Evolutionary conservation across 2,113 vertebrate genomes (phyloP).

Genomic region (Rhinichthys klamathensis): DNA sequence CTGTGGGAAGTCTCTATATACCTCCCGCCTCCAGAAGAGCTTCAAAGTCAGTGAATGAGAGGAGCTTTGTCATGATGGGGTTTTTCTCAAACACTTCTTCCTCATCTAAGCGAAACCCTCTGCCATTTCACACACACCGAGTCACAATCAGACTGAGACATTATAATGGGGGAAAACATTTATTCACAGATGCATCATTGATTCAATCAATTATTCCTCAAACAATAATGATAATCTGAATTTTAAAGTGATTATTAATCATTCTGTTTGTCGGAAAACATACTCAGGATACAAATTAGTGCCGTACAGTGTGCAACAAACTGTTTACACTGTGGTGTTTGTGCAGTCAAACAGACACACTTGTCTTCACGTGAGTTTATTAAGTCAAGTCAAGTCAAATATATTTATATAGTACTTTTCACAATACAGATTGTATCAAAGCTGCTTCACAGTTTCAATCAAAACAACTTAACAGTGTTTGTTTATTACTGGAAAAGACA

Average conservation of each 20-base stretch:
- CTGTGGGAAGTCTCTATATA: conserved; percentile 14
- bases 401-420: too few species aligned
- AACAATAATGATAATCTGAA: neutral
- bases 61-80: conserved; percentile 21
- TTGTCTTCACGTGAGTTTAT: too few species aligned
- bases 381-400: too few species aligned
- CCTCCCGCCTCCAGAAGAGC: neutral
- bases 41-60: neutral
- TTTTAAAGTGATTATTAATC: neutral
- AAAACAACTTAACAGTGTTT: too few species aligned
- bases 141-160: neutral
- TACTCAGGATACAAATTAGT: neutral
- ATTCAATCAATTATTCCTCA: neutral
- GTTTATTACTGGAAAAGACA: too few species aligned
- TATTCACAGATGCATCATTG: neutral
- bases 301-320: neutral
- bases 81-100: neutral
- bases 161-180: neutral
- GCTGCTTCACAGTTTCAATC: too few species aligned
- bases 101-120: neutral
- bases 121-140: neutral
- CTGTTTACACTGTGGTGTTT: neutral
- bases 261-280: neutral
- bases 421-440: too few species aligned
- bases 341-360: neutral